phyloP scores from a whole-genome alignment of 2,888 invertebrate species.

The Drosophila leonis region DNA sequence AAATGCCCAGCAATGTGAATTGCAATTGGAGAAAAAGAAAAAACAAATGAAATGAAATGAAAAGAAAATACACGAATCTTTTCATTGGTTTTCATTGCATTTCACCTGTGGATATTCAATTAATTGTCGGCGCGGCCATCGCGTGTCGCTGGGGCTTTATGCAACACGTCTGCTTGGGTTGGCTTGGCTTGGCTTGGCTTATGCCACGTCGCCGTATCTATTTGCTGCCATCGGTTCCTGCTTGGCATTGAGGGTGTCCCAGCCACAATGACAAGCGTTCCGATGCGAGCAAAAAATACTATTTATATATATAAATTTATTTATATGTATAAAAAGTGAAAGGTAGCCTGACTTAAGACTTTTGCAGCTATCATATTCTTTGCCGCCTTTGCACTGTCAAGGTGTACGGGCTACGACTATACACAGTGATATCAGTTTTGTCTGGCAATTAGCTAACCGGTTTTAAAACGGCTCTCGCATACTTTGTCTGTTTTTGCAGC shows the following conservation, averaged over 20 bases:
- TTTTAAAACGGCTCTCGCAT: conserved; percentile 45
- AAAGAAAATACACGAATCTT: conserved; percentile 3
- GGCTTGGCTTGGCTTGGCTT: conserved; percentile 11
- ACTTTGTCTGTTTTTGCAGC: conserved; percentile 59
- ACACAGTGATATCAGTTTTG: conserved; percentile 13
- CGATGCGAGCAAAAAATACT: conserved; percentile 55
- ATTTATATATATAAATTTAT: neutral
- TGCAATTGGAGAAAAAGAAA: neutral
- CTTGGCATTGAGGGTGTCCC: conserved; percentile 76
- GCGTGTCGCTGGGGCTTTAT: conserved; percentile 71
- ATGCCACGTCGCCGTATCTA: conserved; percentile 35
- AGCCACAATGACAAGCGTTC: conserved; percentile 34
- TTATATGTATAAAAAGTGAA: conserved; percentile 69
- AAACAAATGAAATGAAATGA: neutral
- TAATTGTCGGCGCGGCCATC: conserved; percentile 56
- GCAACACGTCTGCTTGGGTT: conserved; percentile 48
- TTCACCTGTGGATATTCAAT: conserved; percentile 67
- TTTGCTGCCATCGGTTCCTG: conserved; percentile 69
- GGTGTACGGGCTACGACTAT: conserved; percentile 53
- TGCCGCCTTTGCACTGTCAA: conserved; percentile 60
- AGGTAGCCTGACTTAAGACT: conserved; percentile 64
- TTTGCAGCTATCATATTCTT: conserved; percentile 46
- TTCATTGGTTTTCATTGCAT: conserved; percentile 52
- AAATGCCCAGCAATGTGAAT: conserved; percentile 19
- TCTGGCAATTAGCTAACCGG: conserved; percentile 65